Evolutionary conservation across 2,888 invertebrate genomes (phyloP).

Genomic region (Conops quadrifasciatus): DNA sequence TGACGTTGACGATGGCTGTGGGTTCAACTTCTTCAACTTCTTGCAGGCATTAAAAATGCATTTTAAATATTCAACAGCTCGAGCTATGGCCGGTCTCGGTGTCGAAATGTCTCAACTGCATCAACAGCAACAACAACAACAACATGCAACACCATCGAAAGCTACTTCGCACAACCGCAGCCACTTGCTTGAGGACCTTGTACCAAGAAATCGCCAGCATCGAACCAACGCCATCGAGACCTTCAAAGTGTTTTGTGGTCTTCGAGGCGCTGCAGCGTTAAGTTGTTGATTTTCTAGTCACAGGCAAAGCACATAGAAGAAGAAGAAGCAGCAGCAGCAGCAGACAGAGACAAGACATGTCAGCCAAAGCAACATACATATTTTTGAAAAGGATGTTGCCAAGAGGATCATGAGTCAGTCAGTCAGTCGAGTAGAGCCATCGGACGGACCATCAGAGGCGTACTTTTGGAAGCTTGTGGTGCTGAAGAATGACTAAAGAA

Average conservation of each 20-base stretch:
- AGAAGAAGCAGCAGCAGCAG: neutral
- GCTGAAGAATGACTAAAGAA: too few relatives aligned
- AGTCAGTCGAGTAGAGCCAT: too few relatives aligned
- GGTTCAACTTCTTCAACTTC: slow-evolving; percentile 18
- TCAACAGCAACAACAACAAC: slow-evolving; percentile 15
- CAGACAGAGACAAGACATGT: neutral
- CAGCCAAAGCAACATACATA: too few relatives aligned
- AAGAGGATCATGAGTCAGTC: too few relatives aligned
- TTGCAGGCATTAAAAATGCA: slow-evolving; percentile 26
- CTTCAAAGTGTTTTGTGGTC: neutral
- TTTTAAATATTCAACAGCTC: slow-evolving; percentile 29
- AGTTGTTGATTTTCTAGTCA: neutral
- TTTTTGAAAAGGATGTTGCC: too few relatives aligned
- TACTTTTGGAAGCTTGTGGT: too few relatives aligned
- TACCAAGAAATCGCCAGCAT: too few relatives aligned
- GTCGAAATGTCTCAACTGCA: neutral
- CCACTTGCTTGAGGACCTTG: slow-evolving; percentile 1
- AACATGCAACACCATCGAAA: neutral
- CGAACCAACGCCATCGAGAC: too few relatives aligned
- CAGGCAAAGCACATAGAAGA: neutral
- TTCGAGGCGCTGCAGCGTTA: neutral
- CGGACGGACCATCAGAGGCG: too few relatives aligned
- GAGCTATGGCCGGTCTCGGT: neutral
- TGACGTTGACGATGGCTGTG: neutral
- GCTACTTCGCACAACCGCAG: neutral